Evolutionary conservation across 2,797 vertebrate species (phyloP), one percentile per base, ranked within the genome.

Genomic region (Sciurus vulgaris): DNA sequence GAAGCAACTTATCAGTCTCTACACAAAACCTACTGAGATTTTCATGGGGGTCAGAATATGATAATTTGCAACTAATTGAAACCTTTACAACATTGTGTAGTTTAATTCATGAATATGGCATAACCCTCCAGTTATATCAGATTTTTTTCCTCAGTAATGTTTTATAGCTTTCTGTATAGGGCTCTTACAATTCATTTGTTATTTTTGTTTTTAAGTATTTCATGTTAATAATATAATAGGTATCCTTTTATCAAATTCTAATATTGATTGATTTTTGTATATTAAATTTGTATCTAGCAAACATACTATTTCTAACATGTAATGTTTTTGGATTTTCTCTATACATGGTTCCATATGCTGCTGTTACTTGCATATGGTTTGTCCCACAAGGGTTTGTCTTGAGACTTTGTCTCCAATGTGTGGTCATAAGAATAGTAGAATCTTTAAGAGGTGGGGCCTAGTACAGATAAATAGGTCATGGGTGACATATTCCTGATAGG

Each of bases 81-180:
- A 82, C 54, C 35, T 56, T 72, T 65, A 88, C 12, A 90, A 41
- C 47, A 56, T n/a, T 76, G 11, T 67, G 5, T 89, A 49, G 88
- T 94, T 92, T 14, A 47, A n/a, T 89, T 86, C 11, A 44, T 44
- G 13, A 92, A 74, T 33, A 49, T 49, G 44, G 1, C 8, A 72
- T 88, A 85, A 41, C 4, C 8, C 2, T 22, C 54, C 33, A 92
- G 49, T 94, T 92, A 92, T 76, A 73, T 70, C n/a, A 22, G 5
- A 76, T 7, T 67, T 92, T 92, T 86, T 70, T 76, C 77, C 77
- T 74, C 9, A 94, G 14, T 73, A 85, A 85, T 65, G 0, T 92
- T 72, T 92, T 77, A 63, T 78, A 59, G 9, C 7, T 81, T 86
- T 85, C 51, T 70, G 18, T 81, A 15, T 65, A 76, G 5, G 17